Evolutionary conservation across 2,888 invertebrate genomes (phyloP).

Genomic region (Caenorhabditis sp.): DNA sequence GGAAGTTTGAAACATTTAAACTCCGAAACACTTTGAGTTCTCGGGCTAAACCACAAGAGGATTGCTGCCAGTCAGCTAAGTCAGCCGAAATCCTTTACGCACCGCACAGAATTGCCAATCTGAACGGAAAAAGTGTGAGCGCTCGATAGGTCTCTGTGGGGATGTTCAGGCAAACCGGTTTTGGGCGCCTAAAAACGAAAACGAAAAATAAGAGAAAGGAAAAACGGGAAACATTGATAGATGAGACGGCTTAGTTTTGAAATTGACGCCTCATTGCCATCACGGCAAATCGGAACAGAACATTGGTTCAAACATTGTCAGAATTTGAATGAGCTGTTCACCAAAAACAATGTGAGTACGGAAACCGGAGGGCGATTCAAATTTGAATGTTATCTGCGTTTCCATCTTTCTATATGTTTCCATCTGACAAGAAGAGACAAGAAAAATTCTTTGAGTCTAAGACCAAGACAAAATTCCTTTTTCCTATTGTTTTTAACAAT

Average conservation of each 20-base stretch:
- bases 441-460: too few relatives aligned
- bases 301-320: slow-evolving; percentile 12
- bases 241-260: slow-evolving; percentile 50
- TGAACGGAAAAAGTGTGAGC: slow-evolving; percentile 33
- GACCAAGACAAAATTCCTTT: too few relatives aligned
- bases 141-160: slow-evolving; percentile 23
- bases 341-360: too few relatives aligned
- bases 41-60: neutral
- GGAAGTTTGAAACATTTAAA: neutral
- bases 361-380: too few relatives aligned
- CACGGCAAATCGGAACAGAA: neutral
- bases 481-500: too few relatives aligned
- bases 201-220: slow-evolving; percentile 17
- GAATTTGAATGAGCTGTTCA: too few relatives aligned
- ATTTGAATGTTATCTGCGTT: too few relatives aligned
- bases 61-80: neutral
- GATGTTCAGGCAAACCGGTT: slow-evolving; percentile 40
- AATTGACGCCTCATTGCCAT: slow-evolving; percentile 35
- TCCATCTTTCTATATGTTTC: too few relatives aligned
- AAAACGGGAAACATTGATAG: slow-evolving; percentile 48
- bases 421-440: too few relatives aligned
- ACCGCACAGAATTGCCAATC: slow-evolving; percentile 18
- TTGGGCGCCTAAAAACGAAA: slow-evolving; percentile 6
- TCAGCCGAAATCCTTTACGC: slow-evolving; percentile 10
- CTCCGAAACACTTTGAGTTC: neutral